A percentile compares a stretch with the other conserved stretches of the same genome.
Evolutionary conservation across 2,888 invertebrate genomes (phyloP).

Genomic region (Piscicola geometra): DNA sequence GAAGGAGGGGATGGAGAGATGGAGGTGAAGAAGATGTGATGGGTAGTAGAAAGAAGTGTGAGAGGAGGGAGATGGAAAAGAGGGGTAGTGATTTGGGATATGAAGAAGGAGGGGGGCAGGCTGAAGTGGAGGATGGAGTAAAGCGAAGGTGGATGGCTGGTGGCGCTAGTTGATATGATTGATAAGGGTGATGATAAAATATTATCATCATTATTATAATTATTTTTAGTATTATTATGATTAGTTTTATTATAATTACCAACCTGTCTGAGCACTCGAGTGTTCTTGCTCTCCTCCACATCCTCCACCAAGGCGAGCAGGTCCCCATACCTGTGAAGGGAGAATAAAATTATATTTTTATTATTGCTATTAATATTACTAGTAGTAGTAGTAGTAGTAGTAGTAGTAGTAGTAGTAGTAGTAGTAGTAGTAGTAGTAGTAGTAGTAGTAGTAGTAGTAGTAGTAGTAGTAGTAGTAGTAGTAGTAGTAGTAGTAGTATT

Average conservation of each 20-base stretch:
- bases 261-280: conserved; percentile 41
- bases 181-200: neutral
- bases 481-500: conserved; percentile 24
- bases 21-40: neutral
- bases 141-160: neutral
- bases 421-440: conserved; percentile 24
- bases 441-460: conserved; percentile 22
- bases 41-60: neutral
- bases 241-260: neutral
- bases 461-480: conserved; percentile 24
- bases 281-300: conserved; percentile 41
- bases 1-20: neutral
- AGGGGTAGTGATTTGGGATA: neutral
- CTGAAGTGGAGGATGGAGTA: too few relatives aligned
- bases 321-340: conserved; percentile 65
- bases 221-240: neutral
- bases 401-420: conserved; percentile 23
- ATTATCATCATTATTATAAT: conserved; percentile 9
- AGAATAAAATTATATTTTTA: too few relatives aligned
- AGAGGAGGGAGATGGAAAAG: neutral
- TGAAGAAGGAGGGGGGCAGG: too few relatives aligned
- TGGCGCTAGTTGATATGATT: neutral
- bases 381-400: conserved; percentile 24
- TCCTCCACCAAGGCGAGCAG: conserved; percentile 84
- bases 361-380: too few relatives aligned